A percentile compares a stretch with the other conserved stretches of the same genome.
Evolutionary conservation across 1,140 invertebrate genomes (phyloP).

Genomic region (Drosophila setifemur): DNA sequence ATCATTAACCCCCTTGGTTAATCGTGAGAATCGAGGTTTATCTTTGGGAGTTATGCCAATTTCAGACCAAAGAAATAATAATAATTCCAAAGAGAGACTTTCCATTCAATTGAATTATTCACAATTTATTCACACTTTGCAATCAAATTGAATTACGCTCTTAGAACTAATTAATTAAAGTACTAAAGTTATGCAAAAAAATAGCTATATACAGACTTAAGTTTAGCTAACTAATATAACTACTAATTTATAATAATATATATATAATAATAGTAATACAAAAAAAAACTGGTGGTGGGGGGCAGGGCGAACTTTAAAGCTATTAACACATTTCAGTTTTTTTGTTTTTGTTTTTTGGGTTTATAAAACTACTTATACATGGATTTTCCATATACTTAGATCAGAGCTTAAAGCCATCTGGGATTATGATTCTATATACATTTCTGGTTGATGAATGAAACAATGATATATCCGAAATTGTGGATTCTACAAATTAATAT

Average conservation of each 20-base stretch:
- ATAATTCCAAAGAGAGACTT: neutral
- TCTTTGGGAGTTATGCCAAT: too few relatives aligned
- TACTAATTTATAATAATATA: neutral
- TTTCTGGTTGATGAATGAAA: neutral
- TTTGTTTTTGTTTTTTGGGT: neutral
- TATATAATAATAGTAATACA: neutral
- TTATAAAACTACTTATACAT: conserved; percentile 11
- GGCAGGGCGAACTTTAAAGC: conserved; percentile 32
- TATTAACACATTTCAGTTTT: conserved; percentile 76
- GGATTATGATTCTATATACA: neutral
- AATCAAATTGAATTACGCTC: neutral
- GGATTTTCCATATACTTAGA: conserved; percentile 11
- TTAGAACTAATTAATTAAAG: conserved; percentile 2
- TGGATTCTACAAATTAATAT: too few relatives aligned
- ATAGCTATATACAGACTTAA: conserved; percentile 35
- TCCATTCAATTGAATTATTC: conserved; percentile 6
- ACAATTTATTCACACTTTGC: neutral
- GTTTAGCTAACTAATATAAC: conserved; percentile 5
- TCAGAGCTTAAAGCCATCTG: conserved; percentile 37
- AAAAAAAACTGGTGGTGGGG: neutral
- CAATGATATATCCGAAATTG: too few relatives aligned
- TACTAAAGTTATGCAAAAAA: neutral
- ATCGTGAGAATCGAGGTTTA: conserved; percentile 11
- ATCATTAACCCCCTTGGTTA: conserved; percentile 4
- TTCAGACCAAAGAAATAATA: too few relatives aligned